Conservation (phyloP, 1,140 invertebrate species). For the Aphelinus certus region DNA sequence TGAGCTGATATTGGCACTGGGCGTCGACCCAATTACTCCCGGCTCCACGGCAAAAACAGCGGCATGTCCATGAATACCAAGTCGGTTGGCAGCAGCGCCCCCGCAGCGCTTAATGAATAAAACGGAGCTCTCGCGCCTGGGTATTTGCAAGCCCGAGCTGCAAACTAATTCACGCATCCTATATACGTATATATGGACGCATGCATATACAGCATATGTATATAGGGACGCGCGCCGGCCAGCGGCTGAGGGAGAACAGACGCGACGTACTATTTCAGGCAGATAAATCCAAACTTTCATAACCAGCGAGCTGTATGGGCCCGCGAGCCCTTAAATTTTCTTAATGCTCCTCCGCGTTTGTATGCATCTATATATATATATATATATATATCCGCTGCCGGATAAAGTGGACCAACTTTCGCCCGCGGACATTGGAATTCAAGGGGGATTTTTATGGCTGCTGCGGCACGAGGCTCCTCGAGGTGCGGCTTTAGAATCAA, state of each 20-base stretch:
- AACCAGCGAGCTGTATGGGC: conserved; percentile 22
- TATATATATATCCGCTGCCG: conserved; percentile 22
- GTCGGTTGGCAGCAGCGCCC: neutral
- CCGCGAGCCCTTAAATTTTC: conserved; percentile 36
- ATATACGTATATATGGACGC: too few relatives aligned
- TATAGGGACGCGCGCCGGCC: neutral
- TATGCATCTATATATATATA: conserved; percentile 18
- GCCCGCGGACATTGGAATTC: neutral
- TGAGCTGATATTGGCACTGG: too few relatives aligned
- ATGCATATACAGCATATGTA: too few relatives aligned
- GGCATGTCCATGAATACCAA: too few relatives aligned
- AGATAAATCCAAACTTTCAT: conserved; percentile 40
- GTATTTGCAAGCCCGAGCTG: conserved; percentile 20
- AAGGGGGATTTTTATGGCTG: neutral
- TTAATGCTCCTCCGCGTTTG: conserved; percentile 23
- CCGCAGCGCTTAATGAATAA: conserved; percentile 11
- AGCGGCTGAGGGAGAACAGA: neutral
- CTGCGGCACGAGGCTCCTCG: too few relatives aligned
- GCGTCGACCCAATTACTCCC: too few relatives aligned
- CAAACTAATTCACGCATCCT: conserved; percentile 11
- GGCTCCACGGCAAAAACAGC: too few relatives aligned
- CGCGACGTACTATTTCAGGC: conserved; percentile 4
- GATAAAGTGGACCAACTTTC: conserved; percentile 3
- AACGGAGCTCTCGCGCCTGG: neutral
- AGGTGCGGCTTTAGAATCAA: too few relatives aligned